Base-by-base conservation (phyloP, 92 coral and sea anemone species). In the Heliopora coerulea region DNA sequence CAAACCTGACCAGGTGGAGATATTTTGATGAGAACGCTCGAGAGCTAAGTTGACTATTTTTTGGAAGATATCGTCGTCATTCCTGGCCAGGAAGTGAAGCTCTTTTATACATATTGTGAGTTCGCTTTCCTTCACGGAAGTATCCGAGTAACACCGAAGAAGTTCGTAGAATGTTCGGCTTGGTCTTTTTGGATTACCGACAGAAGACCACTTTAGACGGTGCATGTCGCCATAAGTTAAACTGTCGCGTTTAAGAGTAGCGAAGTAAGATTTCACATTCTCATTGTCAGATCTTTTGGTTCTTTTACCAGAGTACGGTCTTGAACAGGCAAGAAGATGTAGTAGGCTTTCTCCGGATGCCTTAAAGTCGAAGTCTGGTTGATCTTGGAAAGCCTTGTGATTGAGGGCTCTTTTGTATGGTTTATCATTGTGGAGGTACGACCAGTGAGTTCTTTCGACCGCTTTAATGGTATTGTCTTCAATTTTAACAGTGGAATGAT, bases 1-100 rank as follows among this genome's bases (percentile, higher is more conserved):
- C 33, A 79, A 88, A 1, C 86, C 90, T 0, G 88, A 68, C 97
- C 97, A 91, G n/a, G 97, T 74, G 1, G 97, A 88, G 9, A 70
- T 57, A 41, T 91, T 91, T 48, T 86, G 87, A 72, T 85, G 97
- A 5, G 41, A 34, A 34, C 97, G 73, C 6, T 86, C 62, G 6
- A 65, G 62, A 33, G 87, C 84, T 26, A 91, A 27, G 26, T 59
- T 35, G 54, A 67, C 75, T 56, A 91, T 78, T 27, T 74, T 56
- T 17, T 57, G 35, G 61, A 82, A 85, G 2, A 80, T 75, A 13
- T 18, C 73, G 1, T 76, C 59, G 67, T 91, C 82, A 57, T 77
- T 78, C 25, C 80, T 75, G 59, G 83, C 86, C 14, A 88, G 89
- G 21, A 76, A 82, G 44, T 91, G 92, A 17, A 91, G 63, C 50